Base-by-base conservation (phyloP, 2,113 vertebrate genomes). In the Engystomops pustulosus region DNA sequence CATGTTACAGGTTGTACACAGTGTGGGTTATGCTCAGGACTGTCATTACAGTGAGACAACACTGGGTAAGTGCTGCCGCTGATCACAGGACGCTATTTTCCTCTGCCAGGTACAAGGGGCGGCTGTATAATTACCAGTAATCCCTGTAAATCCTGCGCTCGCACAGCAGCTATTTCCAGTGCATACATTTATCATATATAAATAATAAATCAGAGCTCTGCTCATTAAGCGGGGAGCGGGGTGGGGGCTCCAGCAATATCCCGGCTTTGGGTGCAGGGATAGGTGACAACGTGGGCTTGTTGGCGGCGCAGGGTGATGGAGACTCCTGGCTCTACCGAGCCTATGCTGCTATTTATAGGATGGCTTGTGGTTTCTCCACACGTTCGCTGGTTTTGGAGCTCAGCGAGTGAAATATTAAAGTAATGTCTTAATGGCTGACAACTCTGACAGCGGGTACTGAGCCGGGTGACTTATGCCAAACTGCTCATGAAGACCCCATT, bases 361-460 rank as follows among this genome's bases (percentile, higher is more conserved):
- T 0, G 47, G 0, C 47, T 76, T 36, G 72, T 55, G 72, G 72
- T 76, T 76, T 76, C 27, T 47, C 49, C 3, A 18, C 72, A 76
- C 72, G 47, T 76, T 76, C 44, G 8, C 58, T 45, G 58, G 38
- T 58, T 72, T 25, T 38, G 80, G 49, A 71, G 68, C 68, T 72
- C 36, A 72, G 45, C 32, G 69, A 83, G 69, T 72, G 80, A 74
- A 83, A 83, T 83, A 83, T 83, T 74, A 83, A 74, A 55, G 80
- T 62, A 55, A 81, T 51, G n/a, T 81, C 32, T 72, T 72, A 72
- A 80, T 80, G 53, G 79, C 62, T 80, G 62, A 68, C 45, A 69
- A 34, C n/a, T 69, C 7, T 69, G 79, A 80, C 79, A 69, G 27
- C 32, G 23, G 47, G 36, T 53, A 34, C 34, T 23, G 41, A 27